A percentile compares a stretch with the other conserved stretches of the same genome.
Conservation (phyloP, 1,140 invertebrate genomes). For the Samia ricini region DNA sequence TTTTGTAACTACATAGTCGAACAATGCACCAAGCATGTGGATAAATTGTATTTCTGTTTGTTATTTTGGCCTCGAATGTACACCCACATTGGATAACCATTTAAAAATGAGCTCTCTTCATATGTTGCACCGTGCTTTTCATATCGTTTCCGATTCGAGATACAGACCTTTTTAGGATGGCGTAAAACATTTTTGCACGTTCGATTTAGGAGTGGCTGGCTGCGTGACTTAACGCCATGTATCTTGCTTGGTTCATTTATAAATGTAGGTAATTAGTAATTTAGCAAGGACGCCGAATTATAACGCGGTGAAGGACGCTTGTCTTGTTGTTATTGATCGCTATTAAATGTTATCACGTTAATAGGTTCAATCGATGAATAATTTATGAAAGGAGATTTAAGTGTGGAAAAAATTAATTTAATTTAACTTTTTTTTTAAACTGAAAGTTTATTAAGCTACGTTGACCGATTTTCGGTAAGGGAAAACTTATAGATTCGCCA, state of each 20-base stretch:
- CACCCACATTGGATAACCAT: slow-evolving; percentile 39
- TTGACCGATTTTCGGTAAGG: too few species aligned
- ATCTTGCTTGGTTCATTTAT: slow-evolving; percentile 28
- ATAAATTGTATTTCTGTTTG: slow-evolving; percentile 31
- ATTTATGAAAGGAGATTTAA: background rate
- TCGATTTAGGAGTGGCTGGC: slow-evolving; percentile 27
- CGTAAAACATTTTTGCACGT: slow-evolving; percentile 12
- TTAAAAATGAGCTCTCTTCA: slow-evolving; percentile 17
- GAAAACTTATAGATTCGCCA: too few species aligned
- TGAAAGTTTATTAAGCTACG: too few species aligned
- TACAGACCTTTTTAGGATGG: slow-evolving; percentile 15
- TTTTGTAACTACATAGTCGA: slow-evolving; percentile 11
- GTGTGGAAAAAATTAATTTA: too few species aligned
- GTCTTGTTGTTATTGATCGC: slow-evolving; percentile 13
- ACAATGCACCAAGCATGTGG: slow-evolving; percentile 16
- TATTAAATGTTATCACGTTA: background rate
- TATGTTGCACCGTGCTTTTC: background rate
- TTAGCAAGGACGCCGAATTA: slow-evolving; percentile 30
- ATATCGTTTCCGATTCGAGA: slow-evolving; percentile 1
- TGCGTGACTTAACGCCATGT: slow-evolving; percentile 40
- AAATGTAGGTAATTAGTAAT: slow-evolving; percentile 36
- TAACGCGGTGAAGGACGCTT: slow-evolving; percentile 28
- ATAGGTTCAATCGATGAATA: background rate
- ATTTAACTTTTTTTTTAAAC: too few species aligned
- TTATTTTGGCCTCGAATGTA: slow-evolving; percentile 58